Base-by-base conservation (phyloP, 2,797 vertebrate genomes). In the Taenioides sp. region DNA sequence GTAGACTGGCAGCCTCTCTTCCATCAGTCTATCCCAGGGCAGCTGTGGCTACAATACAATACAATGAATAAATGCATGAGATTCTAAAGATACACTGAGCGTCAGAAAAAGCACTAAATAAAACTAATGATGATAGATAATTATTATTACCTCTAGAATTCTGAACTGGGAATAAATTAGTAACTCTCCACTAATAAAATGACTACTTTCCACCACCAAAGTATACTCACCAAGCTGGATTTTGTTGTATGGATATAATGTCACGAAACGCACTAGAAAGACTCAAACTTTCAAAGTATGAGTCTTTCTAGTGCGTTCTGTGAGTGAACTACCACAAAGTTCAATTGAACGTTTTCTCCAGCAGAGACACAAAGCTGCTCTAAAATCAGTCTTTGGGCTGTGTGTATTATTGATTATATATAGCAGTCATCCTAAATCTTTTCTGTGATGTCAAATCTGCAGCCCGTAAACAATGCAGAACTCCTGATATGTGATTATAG, bases 401-500 rank as follows among this genome's bases (percentile, higher is more conserved):
- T 70, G 72, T 72, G 34, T 62, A 69, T 73, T 55, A 74, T 43
- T 70, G 58, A 16, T n/a, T 62, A 43, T 74, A 68, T 73, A 65
- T 72, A 73, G 75, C 67, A 57, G 69, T 57, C 59, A 40, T 60
- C 65, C 77, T 74, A 73, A 80, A 78, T 85, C 60, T 43, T 69
- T 67, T 55, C 67, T 60, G 34, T 77, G 70, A 68, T 64, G 12
- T 83, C 25, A 74, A 62, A 47, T 78, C 70, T 74, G 40, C 69
- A 72, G 47, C n/a, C 65, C 66, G 75, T 82, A 82, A 85, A 82
- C 72, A 65, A 72, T 54, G 17, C 50, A 69, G 70, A 84, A 79
- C 55, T 77, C 55, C 58, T 68, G 31, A 61, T 76, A 68, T 70
- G 76, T 74, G 75, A 84, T 72, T 78, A 47, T 47, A 67, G 74